Base-by-base conservation (phyloP, 2,888 invertebrate genomes). In the Tetheella fluctuosa region DNA sequence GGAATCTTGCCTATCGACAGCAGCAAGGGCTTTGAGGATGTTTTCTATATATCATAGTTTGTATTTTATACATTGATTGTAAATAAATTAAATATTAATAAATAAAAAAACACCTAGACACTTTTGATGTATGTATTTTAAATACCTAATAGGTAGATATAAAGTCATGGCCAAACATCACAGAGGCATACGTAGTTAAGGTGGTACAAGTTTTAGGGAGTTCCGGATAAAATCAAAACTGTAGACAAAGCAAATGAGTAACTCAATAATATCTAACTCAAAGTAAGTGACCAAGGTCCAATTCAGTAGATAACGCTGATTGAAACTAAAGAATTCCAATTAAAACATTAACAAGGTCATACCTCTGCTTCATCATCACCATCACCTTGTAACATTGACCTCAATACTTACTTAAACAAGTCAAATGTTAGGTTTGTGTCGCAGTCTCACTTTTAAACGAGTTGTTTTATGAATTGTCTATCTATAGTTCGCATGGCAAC, bases 341-440 rank as follows among this genome's bases (percentile, higher is more conserved):
- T 13, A 39, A 39, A 48, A 48, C 8, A 20, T 48, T 17, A 48
- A 48, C 48, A 48, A 20, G 48, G 48, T 20, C 48, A 6, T n/a
- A 13, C n/a, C n/a, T 39, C 3, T 37, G 37, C 37, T 17, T n/a
- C 10, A 42, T 42, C n/a, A n/a, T 25, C 25, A 25, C 6, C 48
- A 20, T 48, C 48, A 10, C 48, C 48, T 48, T 20, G 48, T 48
- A 48, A 48, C 48, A 48, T 20, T 48, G 48, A 20, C 48, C 48
- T 48, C 17, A 48, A 20, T 48, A 42, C 7, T 10, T 48, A 48
- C n/a, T 20, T 48, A 20, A 1, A 48, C 48, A 48, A 17, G 7
- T 3, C 48, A 6, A 42, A 48, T 20, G 42, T 17, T n/a, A 15
- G 0, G 30, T 25, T 4, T 17, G n/a, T 20, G 48, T 48, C n/a